Evolutionary conservation across 2,797 vertebrate species (phyloP).

Genomic region (Steatocranus sp.): DNA sequence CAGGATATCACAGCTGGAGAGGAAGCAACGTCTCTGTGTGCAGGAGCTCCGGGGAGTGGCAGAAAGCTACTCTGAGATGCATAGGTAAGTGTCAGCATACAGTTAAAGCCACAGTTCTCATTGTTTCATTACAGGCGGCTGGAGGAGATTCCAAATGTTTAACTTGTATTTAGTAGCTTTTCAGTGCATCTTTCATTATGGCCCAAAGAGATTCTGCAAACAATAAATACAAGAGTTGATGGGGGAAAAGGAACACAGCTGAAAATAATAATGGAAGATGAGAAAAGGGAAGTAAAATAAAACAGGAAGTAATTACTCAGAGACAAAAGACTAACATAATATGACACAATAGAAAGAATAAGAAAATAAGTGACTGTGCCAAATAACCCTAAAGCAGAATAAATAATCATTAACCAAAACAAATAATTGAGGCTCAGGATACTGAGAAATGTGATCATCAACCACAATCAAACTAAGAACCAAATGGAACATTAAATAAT

Average conservation of each 20-base stretch:
- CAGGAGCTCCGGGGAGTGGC: constrained; percentile 73
- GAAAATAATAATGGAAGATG: not conserved
- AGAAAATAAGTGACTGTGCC: not conserved
- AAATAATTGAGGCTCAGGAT: not conserved
- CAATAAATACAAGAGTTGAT: not conserved
- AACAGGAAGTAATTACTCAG: not conserved
- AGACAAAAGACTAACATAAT: not conserved
- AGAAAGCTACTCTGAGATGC: constrained; percentile 64
- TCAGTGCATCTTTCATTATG: not conserved
- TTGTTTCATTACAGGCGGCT: not conserved
- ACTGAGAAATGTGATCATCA: not conserved
- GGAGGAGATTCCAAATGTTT: not conserved
- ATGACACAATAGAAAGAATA: not conserved
- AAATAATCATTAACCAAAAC: not conserved
- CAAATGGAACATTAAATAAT: not conserved
- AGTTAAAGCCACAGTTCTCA: not conserved
- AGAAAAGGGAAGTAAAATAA: not conserved
- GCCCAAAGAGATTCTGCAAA: not conserved
- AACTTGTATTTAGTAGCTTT: not conserved
- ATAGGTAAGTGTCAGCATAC: constrained; percentile 46
- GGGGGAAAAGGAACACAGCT: not conserved
- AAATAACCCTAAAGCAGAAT: not conserved
- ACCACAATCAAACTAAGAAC: not conserved
- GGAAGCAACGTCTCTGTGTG: constrained; percentile 77
- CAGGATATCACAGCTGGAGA: constrained; percentile 75